These are phyloP conservation scores for Zaprionus nigranus DNA, from an alignment of 1,140 invertebrate species.

Conservation along the genomic window DNA sequence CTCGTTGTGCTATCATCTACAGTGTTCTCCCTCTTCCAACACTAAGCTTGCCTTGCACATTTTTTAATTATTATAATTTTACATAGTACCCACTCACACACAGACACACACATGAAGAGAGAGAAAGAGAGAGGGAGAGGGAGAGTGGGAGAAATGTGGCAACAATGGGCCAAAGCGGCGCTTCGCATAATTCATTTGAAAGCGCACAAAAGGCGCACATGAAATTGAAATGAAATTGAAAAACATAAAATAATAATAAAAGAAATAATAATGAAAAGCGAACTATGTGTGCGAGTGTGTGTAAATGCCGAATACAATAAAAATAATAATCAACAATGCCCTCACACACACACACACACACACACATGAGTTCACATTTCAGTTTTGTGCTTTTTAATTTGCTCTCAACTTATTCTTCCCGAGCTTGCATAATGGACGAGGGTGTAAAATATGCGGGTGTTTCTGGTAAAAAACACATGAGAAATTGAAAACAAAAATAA, in stretches of 20 bases:
- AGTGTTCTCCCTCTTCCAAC: background rate
- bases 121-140: background rate
- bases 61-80: constrained; percentile 78
- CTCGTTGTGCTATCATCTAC: constrained; percentile 15
- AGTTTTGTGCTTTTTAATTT: constrained; percentile 57
- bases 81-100: constrained; percentile 47
- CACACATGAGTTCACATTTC: constrained; percentile 50
- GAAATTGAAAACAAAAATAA: constrained; percentile 8
- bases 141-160: constrained; percentile 22
- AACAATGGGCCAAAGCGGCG: constrained; percentile 75
- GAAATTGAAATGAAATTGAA: constrained; percentile 73
- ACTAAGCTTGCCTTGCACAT: constrained; percentile 27
- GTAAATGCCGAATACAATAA: constrained; percentile 77
- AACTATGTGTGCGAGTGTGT: constrained; percentile 54
- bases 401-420: constrained; percentile 54
- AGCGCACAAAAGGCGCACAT: constrained; percentile 77
- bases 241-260: constrained; percentile 74
- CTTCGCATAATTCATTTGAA: constrained; percentile 78
- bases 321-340: constrained; percentile 71
- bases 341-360: constrained; percentile 37
- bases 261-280: constrained; percentile 55
- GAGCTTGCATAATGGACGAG: constrained; percentile 32
- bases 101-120: background rate
- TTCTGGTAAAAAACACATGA: constrained; percentile 23
- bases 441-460: constrained; percentile 47